These are phyloP conservation scores for Threskiornis aethiopicus DNA, from an alignment of 2,797 vertebrate genomes.

Conservation along the genomic window DNA sequence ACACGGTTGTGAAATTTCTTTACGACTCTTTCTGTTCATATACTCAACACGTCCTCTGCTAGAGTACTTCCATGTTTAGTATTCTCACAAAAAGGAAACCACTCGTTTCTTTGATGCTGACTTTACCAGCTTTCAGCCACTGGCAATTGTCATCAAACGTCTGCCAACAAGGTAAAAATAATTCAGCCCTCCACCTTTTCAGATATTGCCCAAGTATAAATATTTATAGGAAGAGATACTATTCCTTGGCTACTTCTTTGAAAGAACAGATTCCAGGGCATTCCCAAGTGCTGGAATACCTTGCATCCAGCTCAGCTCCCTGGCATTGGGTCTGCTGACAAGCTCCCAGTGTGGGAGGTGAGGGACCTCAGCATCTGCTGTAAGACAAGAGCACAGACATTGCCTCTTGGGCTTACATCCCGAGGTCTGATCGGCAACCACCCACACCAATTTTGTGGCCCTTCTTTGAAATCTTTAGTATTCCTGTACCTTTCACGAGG, in stretches of 20 bases:
- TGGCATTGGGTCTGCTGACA: background rate
- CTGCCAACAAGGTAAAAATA: background rate
- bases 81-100: background rate
- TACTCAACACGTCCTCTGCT: background rate
- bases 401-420: too few relatives aligned
- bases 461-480: background rate
- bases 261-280: background rate
- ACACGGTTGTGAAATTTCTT: background rate
- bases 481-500: background rate
- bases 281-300: background rate
- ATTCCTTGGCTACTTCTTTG: background rate
- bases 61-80: background rate
- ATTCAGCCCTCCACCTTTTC: background rate
- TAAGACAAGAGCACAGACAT: background rate
- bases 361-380: background rate
- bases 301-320: background rate
- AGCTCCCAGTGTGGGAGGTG: background rate
- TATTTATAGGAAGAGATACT: background rate
- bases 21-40: background rate
- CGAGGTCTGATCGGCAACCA: rapidly evolving
- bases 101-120: background rate
- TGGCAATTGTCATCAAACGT: background rate
- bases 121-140: background rate
- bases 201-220: background rate
- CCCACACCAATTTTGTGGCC: rapidly evolving